Evolutionary conservation across 64 coral and sea anemone genomes (phyloP).

Genomic region (Porites lutea): DNA sequence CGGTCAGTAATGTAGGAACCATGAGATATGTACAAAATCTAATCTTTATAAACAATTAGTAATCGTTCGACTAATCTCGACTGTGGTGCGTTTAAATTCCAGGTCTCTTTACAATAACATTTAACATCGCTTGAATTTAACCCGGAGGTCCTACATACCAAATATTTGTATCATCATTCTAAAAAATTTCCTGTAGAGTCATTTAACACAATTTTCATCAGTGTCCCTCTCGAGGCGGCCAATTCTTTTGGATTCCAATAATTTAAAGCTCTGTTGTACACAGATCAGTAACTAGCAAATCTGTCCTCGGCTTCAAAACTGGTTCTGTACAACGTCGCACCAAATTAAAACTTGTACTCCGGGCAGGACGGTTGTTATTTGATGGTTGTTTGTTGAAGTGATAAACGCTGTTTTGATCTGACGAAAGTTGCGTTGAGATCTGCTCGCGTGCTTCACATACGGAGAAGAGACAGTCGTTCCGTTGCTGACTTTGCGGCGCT

Average conservation of each 20-base stretch:
- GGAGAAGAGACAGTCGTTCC: background rate
- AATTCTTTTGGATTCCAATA: background rate
- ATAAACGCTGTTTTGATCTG: background rate
- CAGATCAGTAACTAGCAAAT: slow-evolving; percentile 27
- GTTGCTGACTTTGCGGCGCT: background rate
- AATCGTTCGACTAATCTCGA: slow-evolving; percentile 22
- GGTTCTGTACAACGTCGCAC: slow-evolving; percentile 14
- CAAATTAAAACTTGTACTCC: slow-evolving; percentile 24
- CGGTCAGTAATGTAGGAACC: background rate
- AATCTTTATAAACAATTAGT: slow-evolving; percentile 5
- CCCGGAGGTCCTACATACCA: background rate
- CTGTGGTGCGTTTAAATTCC: background rate
- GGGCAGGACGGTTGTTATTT: background rate
- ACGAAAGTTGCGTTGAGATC: background rate
- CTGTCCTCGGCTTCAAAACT: background rate
- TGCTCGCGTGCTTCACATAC: slow-evolving; percentile 3
- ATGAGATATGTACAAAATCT: background rate
- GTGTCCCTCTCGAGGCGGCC: background rate
- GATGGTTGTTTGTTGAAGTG: background rate
- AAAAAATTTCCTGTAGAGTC: background rate
- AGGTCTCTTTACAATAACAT: background rate
- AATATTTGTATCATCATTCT: background rate
- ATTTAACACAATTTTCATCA: background rate
- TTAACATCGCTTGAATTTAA: background rate
- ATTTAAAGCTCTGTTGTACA: slow-evolving; percentile 49